phyloP scores from a whole-genome alignment of 1,140 invertebrate genomes.

The Bemisia tabaci region DNA sequence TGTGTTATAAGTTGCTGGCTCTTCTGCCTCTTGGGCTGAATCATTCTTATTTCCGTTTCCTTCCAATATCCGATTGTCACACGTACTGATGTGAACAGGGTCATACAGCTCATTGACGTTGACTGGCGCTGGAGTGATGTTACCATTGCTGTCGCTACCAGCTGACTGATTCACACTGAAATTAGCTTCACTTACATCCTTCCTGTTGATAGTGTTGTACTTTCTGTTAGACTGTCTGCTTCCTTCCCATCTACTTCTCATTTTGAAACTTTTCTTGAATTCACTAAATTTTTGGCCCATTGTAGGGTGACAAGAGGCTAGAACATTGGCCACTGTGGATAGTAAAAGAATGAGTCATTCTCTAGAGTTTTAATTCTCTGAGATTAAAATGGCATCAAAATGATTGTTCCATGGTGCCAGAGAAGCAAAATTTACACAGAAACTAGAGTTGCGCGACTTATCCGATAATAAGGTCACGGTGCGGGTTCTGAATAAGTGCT shows the following conservation, averaged over 20 bases:
- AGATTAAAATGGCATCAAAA: no score
- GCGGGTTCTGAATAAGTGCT: no score
- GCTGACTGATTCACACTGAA: not conserved
- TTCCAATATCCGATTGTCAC: not conserved
- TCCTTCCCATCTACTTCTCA: not conserved
- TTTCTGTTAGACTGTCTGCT: not conserved
- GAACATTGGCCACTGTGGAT: not conserved
- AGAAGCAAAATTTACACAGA: no score
- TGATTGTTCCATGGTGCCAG: no score
- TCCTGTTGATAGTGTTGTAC: not conserved
- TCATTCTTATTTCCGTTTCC: not conserved
- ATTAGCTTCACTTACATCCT: not conserved
- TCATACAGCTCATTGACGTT: not conserved
- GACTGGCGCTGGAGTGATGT: not conserved
- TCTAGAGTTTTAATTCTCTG: no score
- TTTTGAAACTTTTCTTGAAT: not conserved
- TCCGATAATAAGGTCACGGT: no score
- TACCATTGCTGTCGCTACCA: not conserved
- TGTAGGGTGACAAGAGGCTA: not conserved
- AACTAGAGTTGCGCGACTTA: no score
- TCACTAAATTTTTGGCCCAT: not conserved
- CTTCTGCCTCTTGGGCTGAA: not conserved
- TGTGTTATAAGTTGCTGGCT: not conserved
- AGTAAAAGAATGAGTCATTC: not conserved
- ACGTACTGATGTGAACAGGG: not conserved